Conservation (phyloP, 2,888 invertebrate genomes). For the Sycophila texana region DNA sequence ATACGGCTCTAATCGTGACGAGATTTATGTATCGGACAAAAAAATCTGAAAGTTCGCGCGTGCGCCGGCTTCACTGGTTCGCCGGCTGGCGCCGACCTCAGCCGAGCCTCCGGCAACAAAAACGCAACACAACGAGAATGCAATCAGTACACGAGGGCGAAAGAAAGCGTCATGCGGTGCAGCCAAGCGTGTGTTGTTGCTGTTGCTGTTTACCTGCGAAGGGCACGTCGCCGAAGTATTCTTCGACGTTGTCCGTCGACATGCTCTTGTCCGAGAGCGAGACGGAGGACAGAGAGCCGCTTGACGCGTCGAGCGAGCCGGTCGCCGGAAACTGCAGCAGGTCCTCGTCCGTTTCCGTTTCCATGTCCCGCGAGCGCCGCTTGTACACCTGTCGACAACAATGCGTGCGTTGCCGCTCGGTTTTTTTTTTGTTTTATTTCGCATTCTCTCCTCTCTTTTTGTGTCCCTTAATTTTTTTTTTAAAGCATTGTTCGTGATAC, state of each 20-base stretch:
- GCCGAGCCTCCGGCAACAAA: conserved; percentile 67
- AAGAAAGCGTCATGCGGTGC: conserved; percentile 76
- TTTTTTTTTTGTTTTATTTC: neutral
- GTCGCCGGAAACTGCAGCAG: conserved; percentile 77
- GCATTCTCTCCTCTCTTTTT: neutral
- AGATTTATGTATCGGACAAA: no score
- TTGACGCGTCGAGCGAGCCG: conserved; percentile 78
- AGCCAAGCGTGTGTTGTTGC: conserved; percentile 75
- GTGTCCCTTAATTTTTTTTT: no score
- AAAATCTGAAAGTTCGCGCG: neutral
- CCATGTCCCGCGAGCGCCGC: conserved; percentile 88
- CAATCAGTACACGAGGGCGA: conserved; percentile 72
- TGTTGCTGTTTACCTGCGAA: conserved; percentile 85
- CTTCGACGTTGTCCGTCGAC: conserved; percentile 90
- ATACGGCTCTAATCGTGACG: no score
- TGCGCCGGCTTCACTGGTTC: neutral
- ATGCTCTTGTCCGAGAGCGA: conserved; percentile 86
- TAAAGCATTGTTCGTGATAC: neutral
- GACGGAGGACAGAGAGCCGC: conserved; percentile 85
- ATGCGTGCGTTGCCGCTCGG: conserved; percentile 1
- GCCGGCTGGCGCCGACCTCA: conserved; percentile 3
- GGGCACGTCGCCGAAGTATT: conserved; percentile 89
- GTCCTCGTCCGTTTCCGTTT: conserved; percentile 85
- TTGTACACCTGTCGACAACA: conserved; percentile 84
- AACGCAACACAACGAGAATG: conserved; percentile 73